Conservation (phyloP, 2,888 invertebrate genomes). For the Sinodicranocentrus sp. region DNA sequence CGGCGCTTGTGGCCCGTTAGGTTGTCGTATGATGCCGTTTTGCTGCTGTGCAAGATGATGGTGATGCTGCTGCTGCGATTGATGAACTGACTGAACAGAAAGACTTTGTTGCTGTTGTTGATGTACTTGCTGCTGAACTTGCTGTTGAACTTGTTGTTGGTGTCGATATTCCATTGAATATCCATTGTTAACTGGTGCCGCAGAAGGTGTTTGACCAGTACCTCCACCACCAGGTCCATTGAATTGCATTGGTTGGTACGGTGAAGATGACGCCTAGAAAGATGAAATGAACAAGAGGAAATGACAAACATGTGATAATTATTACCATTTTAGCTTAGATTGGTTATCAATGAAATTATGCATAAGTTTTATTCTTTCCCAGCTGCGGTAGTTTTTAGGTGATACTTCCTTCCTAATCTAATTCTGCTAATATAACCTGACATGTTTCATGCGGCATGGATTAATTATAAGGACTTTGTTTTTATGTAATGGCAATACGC, state of each 20-base stretch:
- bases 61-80: conserved; percentile 54
- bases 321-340: conserved; percentile 32
- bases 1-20: conserved; percentile 27
- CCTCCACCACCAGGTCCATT: conserved; percentile 71
- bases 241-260: conserved; percentile 71
- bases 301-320: conserved; percentile 52
- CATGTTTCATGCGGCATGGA: conserved; percentile 4
- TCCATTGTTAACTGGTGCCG: conserved; percentile 40
- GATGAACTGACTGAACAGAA: conserved; percentile 72
- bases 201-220: conserved; percentile 54
- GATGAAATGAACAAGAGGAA: conserved; percentile 37
- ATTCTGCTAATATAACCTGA: neutral
- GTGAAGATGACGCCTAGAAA: conserved; percentile 40
- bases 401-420: conserved; percentile 54
- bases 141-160: conserved; percentile 69
- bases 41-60: conserved; percentile 44
- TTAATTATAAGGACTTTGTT: conserved; percentile 1
- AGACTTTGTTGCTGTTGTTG: conserved; percentile 68
- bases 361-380: conserved; percentile 7
- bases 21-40: conserved; percentile 36
- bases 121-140: conserved; percentile 66
- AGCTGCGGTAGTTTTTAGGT: conserved; percentile 29
- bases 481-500: neutral
- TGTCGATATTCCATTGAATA: conserved; percentile 74
- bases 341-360: conserved; percentile 21